Percentiles rank a stretch among this genome's conserved stretches.
Evolutionary conservation across 2,797 vertebrate genomes (phyloP).

Genomic region (Podargus strigoides): DNA sequence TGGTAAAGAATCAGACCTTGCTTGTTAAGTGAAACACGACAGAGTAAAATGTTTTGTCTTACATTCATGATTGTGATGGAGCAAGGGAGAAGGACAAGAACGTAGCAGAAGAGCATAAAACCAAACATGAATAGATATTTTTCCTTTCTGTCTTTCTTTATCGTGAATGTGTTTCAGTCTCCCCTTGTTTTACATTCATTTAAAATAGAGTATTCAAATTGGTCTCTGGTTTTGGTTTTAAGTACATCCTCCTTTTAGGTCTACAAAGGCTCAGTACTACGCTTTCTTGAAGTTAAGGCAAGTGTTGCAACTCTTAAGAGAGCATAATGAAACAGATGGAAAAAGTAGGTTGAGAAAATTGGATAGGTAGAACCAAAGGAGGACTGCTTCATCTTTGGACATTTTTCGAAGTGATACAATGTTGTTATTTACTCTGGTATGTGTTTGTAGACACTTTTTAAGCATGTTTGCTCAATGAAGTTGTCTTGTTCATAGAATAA

Average conservation of each 20-base stretch:
- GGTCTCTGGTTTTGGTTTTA: neutral
- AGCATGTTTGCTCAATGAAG: neutral
- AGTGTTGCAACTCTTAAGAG: neutral
- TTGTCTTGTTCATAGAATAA: neutral
- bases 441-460: neutral
- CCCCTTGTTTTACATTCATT: neutral
- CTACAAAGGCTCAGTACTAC: neutral
- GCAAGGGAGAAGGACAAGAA: neutral
- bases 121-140: neutral
- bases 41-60: neutral
- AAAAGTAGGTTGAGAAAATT: neutral
- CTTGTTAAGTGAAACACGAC: neutral
- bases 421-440: neutral
- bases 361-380: neutral
- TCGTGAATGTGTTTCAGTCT: neutral
- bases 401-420: neutral
- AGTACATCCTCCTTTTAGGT: neutral
- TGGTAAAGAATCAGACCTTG: neutral
- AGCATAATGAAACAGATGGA: neutral
- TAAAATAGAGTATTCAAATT: neutral
- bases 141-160: neutral
- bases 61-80: neutral
- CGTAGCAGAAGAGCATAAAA: neutral
- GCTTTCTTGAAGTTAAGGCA: neutral
- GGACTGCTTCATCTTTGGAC: neutral